A percentile compares a stretch with the other conserved stretches of the same genome.
Conservation (phyloP, 2,797 vertebrate species). For the Strix occidentalis region DNA sequence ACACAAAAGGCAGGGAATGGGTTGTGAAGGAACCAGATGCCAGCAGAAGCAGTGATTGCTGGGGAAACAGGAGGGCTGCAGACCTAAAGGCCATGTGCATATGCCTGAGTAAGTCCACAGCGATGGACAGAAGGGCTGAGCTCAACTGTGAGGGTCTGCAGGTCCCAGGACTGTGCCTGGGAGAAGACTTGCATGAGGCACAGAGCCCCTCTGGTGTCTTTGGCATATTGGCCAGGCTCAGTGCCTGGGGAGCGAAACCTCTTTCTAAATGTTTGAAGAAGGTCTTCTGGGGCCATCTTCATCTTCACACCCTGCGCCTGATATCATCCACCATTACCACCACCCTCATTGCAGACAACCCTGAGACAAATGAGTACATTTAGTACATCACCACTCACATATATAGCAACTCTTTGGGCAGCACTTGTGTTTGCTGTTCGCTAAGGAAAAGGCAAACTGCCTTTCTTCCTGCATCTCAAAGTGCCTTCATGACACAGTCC, state of each 20-base stretch:
- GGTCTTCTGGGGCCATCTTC: background rate
- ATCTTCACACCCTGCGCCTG: background rate
- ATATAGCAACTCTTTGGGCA: background rate
- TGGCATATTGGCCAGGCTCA: background rate
- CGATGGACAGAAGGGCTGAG: background rate
- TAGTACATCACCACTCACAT: background rate
- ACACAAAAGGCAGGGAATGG: background rate
- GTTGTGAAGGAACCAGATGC: background rate
- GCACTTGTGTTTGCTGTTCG: background rate
- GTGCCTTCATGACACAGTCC: background rate
- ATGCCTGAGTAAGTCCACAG: background rate
- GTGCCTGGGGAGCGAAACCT: background rate
- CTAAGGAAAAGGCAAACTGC: background rate
- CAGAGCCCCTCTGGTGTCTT: background rate
- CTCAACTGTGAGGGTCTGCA: background rate
- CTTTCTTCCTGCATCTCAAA: background rate
- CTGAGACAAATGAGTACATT: background rate
- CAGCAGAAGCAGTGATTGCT: background rate
- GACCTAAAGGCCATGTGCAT: background rate
- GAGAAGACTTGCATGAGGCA: background rate
- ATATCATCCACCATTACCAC: background rate
- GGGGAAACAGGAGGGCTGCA: background rate
- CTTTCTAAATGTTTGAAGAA: background rate
- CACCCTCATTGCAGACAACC: background rate
- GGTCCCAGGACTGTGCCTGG: background rate